phyloP scores from a whole-genome alignment of 2,888 invertebrate species.

The Ochlodes sylvanus region DNA sequence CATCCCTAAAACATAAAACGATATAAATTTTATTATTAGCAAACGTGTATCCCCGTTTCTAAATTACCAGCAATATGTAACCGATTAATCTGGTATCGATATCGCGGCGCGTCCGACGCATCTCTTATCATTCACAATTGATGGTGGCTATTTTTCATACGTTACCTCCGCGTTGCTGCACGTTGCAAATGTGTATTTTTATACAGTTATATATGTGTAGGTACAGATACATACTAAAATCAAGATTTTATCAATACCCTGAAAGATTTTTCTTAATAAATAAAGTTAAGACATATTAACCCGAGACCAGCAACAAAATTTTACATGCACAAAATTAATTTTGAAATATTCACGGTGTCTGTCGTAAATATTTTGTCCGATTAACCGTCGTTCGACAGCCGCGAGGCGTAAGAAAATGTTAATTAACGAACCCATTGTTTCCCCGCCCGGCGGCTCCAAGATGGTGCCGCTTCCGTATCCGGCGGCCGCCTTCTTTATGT shows the following conservation, averaged over 20 bases:
- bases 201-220: too few species aligned
- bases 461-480: conserved; percentile 85
- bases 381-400: conserved; percentile 85
- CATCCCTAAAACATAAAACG: not conserved
- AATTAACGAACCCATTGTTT: conserved; percentile 92
- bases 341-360: conserved; percentile 72
- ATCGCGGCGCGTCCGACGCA: conserved; percentile 18
- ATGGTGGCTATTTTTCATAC: conserved; percentile 36
- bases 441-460: conserved; percentile 86
- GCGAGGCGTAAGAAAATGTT: conserved; percentile 90
- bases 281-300: not conserved
- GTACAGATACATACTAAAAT: too few species aligned
- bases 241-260: too few species aligned
- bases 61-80: conserved; percentile 22
- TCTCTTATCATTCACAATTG: conserved; percentile 36
- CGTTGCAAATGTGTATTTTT: not conserved
- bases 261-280: too few species aligned
- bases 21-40: conserved; percentile 13
- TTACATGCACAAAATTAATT: conserved; percentile 31
- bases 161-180: conserved; percentile 10
- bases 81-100: conserved; percentile 36
- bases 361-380: conserved; percentile 85
- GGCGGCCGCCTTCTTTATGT: conserved; percentile 82
- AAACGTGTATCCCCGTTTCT: conserved; percentile 13
- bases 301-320: not conserved